These are phyloP conservation scores for Gisinianus flammeolus DNA, from an alignment of 2,888 invertebrate species.

Conservation along the genomic window DNA sequence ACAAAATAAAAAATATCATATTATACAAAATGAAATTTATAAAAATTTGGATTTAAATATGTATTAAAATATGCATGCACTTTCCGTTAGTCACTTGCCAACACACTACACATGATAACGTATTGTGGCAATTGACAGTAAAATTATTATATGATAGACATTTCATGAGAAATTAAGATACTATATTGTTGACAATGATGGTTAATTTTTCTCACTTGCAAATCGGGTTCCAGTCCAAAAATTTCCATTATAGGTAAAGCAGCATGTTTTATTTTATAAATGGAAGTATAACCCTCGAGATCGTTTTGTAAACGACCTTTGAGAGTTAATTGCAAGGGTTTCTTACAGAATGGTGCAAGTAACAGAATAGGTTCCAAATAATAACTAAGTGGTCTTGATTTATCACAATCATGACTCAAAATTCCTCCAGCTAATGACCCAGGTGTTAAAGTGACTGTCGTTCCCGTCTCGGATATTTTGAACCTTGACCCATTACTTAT, in stretches of 20 bases:
- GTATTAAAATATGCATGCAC: too few relatives aligned
- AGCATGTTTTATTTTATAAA: constrained; percentile 57
- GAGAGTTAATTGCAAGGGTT: constrained; percentile 79
- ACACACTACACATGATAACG: too few relatives aligned
- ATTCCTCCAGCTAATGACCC: constrained; percentile 89
- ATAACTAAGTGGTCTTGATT: constrained; percentile 71
- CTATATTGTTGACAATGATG: too few relatives aligned
- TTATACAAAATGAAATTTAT: constrained; percentile 19
- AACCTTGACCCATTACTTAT: constrained; percentile 92
- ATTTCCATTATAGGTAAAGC: constrained; percentile 56
- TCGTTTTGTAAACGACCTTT: constrained; percentile 68
- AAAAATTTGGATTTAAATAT: constrained; percentile 1
- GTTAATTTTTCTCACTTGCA: constrained; percentile 49
- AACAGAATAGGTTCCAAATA: constrained; percentile 89
- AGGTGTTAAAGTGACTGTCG: constrained; percentile 83
- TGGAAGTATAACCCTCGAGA: constrained; percentile 53
- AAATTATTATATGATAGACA: too few relatives aligned
- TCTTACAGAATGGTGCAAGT: constrained; percentile 93
- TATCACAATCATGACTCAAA: constrained; percentile 70
- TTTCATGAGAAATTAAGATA: too few relatives aligned
- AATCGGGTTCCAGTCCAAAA: constrained; percentile 55
- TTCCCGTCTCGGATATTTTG: constrained; percentile 91
- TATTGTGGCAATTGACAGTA: too few relatives aligned
- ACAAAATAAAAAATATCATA: not conserved
- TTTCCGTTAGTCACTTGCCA: too few relatives aligned